Base-by-base conservation (phyloP, 2,797 vertebrate genomes). In the Threskiornis aethiopicus region DNA sequence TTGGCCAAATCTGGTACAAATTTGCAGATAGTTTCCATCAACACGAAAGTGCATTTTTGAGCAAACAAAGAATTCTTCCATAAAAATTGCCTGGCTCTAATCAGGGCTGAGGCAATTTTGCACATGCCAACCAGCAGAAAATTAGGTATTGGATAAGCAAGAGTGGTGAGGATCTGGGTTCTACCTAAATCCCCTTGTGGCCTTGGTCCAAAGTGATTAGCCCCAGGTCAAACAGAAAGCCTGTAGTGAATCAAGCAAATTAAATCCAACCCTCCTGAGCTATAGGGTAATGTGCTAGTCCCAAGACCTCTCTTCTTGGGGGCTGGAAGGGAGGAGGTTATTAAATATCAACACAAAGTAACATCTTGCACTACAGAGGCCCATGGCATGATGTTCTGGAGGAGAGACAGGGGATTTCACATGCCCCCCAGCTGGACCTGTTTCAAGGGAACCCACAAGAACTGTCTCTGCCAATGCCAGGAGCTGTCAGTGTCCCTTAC, bases 1-100 rank as follows among this genome's bases (percentile, higher is more conserved):
- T 95, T 95, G 95, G 93, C 91, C 87, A 94, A 96, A 96, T 96
- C 94, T 96, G 96, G 94, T 96, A 96, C 96, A 96, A 96, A 96
- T 96, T 97, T 96, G 80, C 94, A 96, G 95, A 96, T 96, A 95
- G 93, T 97, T 97, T 95, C 96, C 94, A 95, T 97, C 96, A 96
- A 97, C 94, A 95, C 90, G 0, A 96, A 95, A 95, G 51, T 88
- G 87, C 93, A 93, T 96, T 97, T 97, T 76, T 95, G 76, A 95
- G 83, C 92, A 95, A 97, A 93, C 69, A 96, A 94, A 96, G 92
- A 96, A 95, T 93, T 76, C 90, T 94, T 96, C 94, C 91, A 96
- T 96, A 96, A 96, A 95, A 95, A 91, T 93, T 96, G 94, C 92
- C 96, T 96, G 95, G 73, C 91, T 96, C 89, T 95, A 95, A 96